Percentiles rank a stretch among this genome's conserved stretches.
These are phyloP conservation scores for Malurus alboscapulatus DNA, from an alignment of 2,113 vertebrate species.

Conservation along the genomic window DNA sequence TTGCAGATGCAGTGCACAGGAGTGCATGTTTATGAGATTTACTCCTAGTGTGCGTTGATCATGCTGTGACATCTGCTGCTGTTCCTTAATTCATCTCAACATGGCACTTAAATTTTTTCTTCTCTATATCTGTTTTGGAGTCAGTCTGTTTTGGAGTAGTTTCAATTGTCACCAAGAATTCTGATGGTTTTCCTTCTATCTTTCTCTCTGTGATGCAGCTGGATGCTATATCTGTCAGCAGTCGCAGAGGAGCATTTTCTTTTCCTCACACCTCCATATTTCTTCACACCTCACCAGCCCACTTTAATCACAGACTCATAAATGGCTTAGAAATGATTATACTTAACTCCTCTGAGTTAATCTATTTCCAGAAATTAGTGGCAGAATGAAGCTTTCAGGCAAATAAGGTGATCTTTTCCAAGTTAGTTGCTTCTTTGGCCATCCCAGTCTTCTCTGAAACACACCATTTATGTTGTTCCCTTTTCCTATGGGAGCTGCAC, in stretches of 20 bases:
- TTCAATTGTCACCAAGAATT: background rate
- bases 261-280: constrained; percentile 15
- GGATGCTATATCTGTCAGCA: background rate
- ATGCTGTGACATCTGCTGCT: background rate
- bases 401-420: background rate
- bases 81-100: background rate
- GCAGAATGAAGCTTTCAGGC: constrained; percentile 1
- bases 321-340: constrained; percentile 7
- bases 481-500: background rate
- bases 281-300: constrained; percentile 15
- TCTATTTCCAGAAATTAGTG: constrained; percentile 20
- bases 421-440: background rate
- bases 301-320: constrained; percentile 38
- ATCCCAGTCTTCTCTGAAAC: background rate
- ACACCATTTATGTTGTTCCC: background rate
- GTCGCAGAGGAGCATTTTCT: background rate
- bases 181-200: background rate
- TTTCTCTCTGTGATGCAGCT: background rate
- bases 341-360: background rate
- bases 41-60: fast-evolving
- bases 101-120: background rate
- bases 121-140: background rate
- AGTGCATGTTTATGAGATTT: background rate
- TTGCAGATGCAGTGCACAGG: background rate
- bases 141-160: background rate